Percentiles rank a stretch among this genome's conserved stretches.
Evolutionary conservation across 2,113 vertebrate genomes (phyloP).

Genomic region (Anoura caudifer): DNA sequence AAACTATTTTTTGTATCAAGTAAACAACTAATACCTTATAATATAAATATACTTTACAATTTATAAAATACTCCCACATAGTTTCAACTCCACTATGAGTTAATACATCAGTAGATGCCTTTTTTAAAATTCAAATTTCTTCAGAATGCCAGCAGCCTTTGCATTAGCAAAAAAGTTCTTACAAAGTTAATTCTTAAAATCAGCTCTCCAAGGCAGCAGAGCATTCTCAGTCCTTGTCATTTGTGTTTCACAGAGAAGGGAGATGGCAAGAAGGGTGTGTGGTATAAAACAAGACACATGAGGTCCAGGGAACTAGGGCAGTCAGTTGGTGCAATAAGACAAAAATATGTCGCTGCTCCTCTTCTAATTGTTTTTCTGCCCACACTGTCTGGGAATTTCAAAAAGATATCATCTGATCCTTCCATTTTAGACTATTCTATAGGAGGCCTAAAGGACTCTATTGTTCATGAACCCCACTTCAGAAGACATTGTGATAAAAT

Average conservation of each 20-base stretch:
- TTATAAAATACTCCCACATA: background rate
- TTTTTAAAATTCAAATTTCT: background rate
- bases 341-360: background rate
- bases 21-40: background rate
- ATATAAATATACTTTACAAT: background rate
- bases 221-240: background rate
- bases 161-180: background rate
- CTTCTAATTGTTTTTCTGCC: background rate
- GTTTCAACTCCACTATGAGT: slow-evolving; percentile 1
- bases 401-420: background rate
- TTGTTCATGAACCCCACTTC: background rate
- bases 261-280: background rate
- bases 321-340: background rate
- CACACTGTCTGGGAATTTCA: background rate
- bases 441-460: background rate
- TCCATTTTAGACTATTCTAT: background rate
- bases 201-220: background rate
- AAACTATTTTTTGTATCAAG: background rate
- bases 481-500: background rate
- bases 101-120: background rate
- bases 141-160: background rate
- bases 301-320: background rate
- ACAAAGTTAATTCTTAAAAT: background rate
- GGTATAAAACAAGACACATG: background rate
- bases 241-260: background rate